These are phyloP conservation scores for Steinernema scapterisci DNA, from an alignment of 2,888 invertebrate species.

Conservation along the genomic window DNA sequence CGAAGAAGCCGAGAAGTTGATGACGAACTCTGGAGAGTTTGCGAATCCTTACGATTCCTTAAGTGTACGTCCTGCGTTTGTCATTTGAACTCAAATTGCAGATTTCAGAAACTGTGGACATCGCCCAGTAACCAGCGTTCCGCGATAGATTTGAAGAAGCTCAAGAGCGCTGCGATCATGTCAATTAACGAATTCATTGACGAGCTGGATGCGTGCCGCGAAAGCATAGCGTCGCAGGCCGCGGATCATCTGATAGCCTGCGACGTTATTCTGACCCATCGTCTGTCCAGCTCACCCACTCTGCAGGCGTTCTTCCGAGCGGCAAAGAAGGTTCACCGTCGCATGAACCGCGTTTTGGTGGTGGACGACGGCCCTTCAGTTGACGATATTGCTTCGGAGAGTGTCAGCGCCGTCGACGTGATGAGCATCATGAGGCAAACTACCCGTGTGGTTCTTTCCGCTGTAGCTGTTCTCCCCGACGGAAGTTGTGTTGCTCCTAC, in stretches of 20 bases:
- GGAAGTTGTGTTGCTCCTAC: slow-evolving; percentile 58
- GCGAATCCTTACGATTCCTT: slow-evolving; percentile 50
- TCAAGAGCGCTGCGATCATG: slow-evolving; percentile 40
- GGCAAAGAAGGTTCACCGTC: neutral
- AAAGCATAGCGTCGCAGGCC: slow-evolving; percentile 49
- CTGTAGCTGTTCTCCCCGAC: slow-evolving; percentile 59
- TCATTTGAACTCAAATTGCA: neutral
- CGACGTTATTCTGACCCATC: slow-evolving; percentile 53
- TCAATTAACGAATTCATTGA: slow-evolving; percentile 43
- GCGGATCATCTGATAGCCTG: slow-evolving; percentile 47
- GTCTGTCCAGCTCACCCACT: slow-evolving; percentile 47
- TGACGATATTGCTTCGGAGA: slow-evolving; percentile 30
- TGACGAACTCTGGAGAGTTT: slow-evolving; percentile 40
- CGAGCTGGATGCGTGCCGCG: slow-evolving; percentile 53
- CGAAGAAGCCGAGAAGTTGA: slow-evolving; percentile 50
- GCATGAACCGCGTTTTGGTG: slow-evolving; percentile 32
- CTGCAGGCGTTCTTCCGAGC: slow-evolving; percentile 40
- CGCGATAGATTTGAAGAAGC: slow-evolving; percentile 47
- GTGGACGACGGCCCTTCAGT: slow-evolving; percentile 35
- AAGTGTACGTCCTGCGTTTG: slow-evolving; percentile 38
- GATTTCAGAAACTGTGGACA: slow-evolving; percentile 50
- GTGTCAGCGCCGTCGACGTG: slow-evolving; percentile 38
- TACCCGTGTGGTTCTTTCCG: slow-evolving; percentile 55
- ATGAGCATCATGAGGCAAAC: slow-evolving; percentile 36
- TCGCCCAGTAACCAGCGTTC: slow-evolving; percentile 37